phyloP scores from a whole-genome alignment of 2,113 vertebrate species.

The Engystomops pustulosus region DNA sequence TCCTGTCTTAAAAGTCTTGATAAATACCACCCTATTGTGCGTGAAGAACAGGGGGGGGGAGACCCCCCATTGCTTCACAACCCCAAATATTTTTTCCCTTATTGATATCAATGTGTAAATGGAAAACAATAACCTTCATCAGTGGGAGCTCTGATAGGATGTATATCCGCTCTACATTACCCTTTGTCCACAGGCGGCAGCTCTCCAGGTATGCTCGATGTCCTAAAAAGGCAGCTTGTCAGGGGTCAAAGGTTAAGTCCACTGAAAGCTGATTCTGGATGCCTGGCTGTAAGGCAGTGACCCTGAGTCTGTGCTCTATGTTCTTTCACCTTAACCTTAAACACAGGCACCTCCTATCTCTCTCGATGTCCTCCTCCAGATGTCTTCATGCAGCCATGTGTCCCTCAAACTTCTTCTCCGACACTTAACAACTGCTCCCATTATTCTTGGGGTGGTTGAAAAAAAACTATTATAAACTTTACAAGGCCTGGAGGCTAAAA shows the following conservation, averaged over 20 bases:
- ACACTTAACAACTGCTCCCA: not conserved
- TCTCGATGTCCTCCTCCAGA: constrained; percentile 22
- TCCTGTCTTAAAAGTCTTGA: no score
- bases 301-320: constrained; percentile 61
- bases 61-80: no score
- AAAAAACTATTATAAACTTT: not conserved
- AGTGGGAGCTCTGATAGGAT: no score
- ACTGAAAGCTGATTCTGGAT: constrained; percentile 67
- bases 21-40: no score
- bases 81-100: no score
- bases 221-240: constrained; percentile 71
- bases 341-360: not conserved
- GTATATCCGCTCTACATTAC: not conserved
- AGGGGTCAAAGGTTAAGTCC: constrained; percentile 75
- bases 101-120: no score
- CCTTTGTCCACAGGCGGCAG: not conserved
- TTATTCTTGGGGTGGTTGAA: not conserved
- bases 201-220: not conserved
- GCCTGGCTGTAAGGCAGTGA: constrained; percentile 66
- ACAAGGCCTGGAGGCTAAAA: not conserved
- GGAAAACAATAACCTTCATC: no score
- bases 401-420: not conserved
- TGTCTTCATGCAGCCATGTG: constrained; percentile 18
- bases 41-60: no score
- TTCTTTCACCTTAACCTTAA: constrained; percentile 35